Percentiles rank a stretch among this genome's conserved stretches.
Conservation (phyloP, 2,888 invertebrate species). For the Hyposoter didymator region DNA sequence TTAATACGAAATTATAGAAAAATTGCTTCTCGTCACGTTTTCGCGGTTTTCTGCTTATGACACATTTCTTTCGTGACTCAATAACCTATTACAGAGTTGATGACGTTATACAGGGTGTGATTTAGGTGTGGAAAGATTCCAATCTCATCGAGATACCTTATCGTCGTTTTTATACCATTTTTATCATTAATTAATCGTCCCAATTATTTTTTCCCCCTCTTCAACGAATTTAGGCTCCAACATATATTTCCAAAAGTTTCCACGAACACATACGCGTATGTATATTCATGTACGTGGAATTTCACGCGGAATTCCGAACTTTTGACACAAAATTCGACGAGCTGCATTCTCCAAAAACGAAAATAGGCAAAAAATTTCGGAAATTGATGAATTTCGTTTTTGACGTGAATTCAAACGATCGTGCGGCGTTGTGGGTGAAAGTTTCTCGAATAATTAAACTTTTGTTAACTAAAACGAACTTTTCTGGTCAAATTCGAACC, state of each 20-base stretch:
- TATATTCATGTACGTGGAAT: neutral
- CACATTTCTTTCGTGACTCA: neutral
- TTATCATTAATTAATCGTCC: neutral
- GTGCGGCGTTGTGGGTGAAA: too few species aligned
- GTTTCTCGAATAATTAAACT: too few species aligned
- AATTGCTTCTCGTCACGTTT: neutral
- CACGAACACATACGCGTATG: neutral
- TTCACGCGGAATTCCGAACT: neutral
- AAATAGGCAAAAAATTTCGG: neutral
- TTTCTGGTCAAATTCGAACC: too few species aligned
- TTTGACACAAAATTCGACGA: neutral
- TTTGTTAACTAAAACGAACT: too few species aligned
- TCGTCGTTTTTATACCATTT: conserved; percentile 5
- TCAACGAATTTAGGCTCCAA: neutral
- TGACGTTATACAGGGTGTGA: conserved; percentile 5
- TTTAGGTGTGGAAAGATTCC: conserved; percentile 1
- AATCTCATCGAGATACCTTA: neutral
- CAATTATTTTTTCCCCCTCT: neutral
- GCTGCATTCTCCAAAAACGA: neutral
- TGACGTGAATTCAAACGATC: neutral
- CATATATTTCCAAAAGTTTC: neutral
- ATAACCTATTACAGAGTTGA: neutral
- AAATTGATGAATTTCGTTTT: neutral
- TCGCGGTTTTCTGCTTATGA: neutral
- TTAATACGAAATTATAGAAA: neutral